Base-by-base conservation (phyloP, 2,113 vertebrate species). In the Pipa parva region DNA sequence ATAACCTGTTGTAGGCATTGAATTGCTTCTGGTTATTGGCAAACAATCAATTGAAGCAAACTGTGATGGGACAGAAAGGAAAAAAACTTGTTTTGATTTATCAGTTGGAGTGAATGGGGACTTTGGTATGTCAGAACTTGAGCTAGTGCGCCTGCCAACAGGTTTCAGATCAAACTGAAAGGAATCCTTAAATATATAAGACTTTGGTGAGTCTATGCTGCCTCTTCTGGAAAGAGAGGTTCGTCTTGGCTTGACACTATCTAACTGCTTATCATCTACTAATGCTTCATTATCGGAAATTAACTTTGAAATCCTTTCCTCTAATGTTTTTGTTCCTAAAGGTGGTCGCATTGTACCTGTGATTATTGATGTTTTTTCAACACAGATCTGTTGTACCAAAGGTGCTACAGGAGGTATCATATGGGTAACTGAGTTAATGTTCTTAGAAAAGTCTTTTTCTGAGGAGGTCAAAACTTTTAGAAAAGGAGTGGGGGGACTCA, bases 151-250 rank as follows among this genome's bases (percentile, higher is more conserved):
- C 81, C 93, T 91, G 69, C 93, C 93, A 71, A 94, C 88, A 22
- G 95, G 95, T 77, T 98, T 97, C 46, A 99, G 84, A 77, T 99
- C 95, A 87, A 99, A 99, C 77, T 99, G 97, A 84, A 99, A 98
- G 61, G 95, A 98, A 77, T 99, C 97, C 84, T 99, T 99, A 78
- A 98, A 99, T 80, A 98, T 99, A 63, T 99, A 99, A 1, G 97
- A 98, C 76, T 98, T 99, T 1, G 95, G 97, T 13, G 95, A 99
- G 77, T 99, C 97, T 64, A 98, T 99, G 77, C 97, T 99, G 17
- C 97, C 95, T 83, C 94, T 89, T 73, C 97, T 87, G 0, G 97
- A 99, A 50, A 99, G 92, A 59, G 97, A 99, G 2, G 95, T 99
- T 76, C 97, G 90, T 74, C 94, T 90, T 24, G 97, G 97, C 79